Conservation (phyloP, 2,888 invertebrate genomes). For the Empis stercorea region DNA sequence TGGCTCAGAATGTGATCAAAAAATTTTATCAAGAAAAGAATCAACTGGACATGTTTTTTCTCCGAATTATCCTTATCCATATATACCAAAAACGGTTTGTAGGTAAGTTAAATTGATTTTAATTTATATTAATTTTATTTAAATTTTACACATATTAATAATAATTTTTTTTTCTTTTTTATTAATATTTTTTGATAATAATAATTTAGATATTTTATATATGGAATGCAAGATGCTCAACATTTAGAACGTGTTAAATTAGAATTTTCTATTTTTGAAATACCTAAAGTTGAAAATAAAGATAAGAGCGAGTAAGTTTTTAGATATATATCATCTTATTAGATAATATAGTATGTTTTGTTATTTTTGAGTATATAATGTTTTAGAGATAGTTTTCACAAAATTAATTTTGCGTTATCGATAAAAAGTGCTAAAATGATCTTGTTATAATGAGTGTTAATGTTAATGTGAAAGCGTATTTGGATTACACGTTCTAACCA, state of each 20-base stretch:
- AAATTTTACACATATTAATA: too few species aligned
- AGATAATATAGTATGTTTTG: too few species aligned
- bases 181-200: not conserved
- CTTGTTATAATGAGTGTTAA: too few species aligned
- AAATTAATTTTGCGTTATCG: too few species aligned
- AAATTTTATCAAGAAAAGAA: constrained; percentile 87
- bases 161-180: not conserved
- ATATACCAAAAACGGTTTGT: constrained; percentile 92
- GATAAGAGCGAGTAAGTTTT: constrained; percentile 67
- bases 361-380: too few species aligned
- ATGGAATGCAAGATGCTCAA: constrained; percentile 95
- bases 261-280: constrained; percentile 78
- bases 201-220: constrained; percentile 71
- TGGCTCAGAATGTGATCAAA: constrained; percentile 97
- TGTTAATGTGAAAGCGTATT: too few species aligned
- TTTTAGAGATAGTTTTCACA: not conserved
- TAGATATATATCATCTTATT: too few species aligned
- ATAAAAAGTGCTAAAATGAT: too few species aligned
- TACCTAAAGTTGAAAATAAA: constrained; percentile 58
- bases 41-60: constrained; percentile 87
- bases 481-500: too few species aligned
- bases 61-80: constrained; percentile 91
- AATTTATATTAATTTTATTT: not conserved
- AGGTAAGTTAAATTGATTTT: constrained; percentile 42
- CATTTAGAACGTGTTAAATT: constrained; percentile 88